Evolutionary conservation across 2,888 invertebrate species (phyloP), one percentile per base, ranked within the genome.

Genomic region (Nomada ferruginata): DNA sequence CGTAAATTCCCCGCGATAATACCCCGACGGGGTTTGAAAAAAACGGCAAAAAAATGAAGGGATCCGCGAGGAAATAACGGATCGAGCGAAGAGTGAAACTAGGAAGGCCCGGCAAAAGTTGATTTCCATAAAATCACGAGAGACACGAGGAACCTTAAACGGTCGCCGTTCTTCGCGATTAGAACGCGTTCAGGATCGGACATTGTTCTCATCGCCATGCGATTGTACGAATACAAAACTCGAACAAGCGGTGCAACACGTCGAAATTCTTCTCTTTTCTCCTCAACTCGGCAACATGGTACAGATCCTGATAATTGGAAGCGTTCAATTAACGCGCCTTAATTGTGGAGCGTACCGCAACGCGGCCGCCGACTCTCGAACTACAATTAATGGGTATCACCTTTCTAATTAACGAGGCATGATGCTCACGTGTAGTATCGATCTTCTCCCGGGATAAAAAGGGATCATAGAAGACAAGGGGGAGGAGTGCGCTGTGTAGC

Each of bases 321-420:
- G 87, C 89, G 90, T 91, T 92, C 92, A 92, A 92, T 92, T 92
- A 92, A 88, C 89, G 91, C 89, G 85, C 87, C 88, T 92, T 91
- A 92, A 92, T 92, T 91, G 91, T 85, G 81, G 80, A 88, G 85
- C 84, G 88, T 90, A 89, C 88, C 88, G 82, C 89, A 87, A 84
- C 85, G 84, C 79, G 85, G 85, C 72, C 81, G 83, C 86, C 81
- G 87, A 90, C 90, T 90, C 89, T 91, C 90, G 86, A 90, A 89
- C 89, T 89, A 90, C 90, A 91, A 91, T 92, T 91, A 91, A 90
- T 90, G 89, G 87, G 88, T 90, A 90, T 91, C 90, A 89, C 89
- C 89, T 91, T 91, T 91, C 91, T 91, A 92, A 92, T 92, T 91
- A 92, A 91, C 91, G 87, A 87, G 87, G 81, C 88, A 85, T 81